Evolutionary conservation across 2,888 invertebrate species (phyloP).

Genomic region (Therioaphis trifolii): DNA sequence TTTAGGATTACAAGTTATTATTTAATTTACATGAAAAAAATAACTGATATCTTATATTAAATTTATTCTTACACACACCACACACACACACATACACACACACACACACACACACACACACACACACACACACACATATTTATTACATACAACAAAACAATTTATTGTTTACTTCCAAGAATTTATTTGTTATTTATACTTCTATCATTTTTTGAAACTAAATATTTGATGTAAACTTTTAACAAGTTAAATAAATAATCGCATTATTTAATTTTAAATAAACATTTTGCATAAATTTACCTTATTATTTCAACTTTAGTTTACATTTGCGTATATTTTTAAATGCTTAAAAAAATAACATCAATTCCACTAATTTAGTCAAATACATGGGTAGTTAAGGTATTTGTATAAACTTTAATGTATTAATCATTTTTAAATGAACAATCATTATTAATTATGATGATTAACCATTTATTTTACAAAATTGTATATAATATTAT

Average conservation of each 20-base stretch:
- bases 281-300: neutral
- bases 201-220: too few species aligned
- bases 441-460: too few species aligned
- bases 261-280: neutral
- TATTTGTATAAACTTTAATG: neutral
- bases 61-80: too few species aligned
- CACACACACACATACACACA: too few species aligned
- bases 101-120: too few species aligned
- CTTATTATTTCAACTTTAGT: neutral
- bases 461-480: neutral
- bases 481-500: neutral
- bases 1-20: too few species aligned
- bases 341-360: neutral
- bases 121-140: too few species aligned
- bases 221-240: neutral
- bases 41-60: too few species aligned
- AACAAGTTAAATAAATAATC: neutral
- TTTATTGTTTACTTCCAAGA: neutral
- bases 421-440: neutral
- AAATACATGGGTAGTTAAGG: neutral
- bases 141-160: neutral
- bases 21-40: too few species aligned
- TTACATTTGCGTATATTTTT: neutral
- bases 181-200: neutral
- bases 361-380: neutral